A percentile compares a stretch with the other conserved stretches of the same genome.
Conservation (phyloP, 2,888 invertebrate species). For the Marronus borbonicus region DNA sequence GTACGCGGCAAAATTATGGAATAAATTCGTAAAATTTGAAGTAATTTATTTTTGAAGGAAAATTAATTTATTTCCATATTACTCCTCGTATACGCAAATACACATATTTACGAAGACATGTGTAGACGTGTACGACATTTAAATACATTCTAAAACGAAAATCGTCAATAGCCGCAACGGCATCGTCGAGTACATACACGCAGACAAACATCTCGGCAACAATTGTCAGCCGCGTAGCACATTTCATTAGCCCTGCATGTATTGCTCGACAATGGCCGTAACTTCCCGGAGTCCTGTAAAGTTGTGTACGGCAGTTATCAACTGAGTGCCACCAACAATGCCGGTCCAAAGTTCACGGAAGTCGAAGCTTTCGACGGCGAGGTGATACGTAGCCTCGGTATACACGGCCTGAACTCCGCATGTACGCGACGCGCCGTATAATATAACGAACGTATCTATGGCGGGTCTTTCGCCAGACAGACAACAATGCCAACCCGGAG, state of each 20-base stretch:
- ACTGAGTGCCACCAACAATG: constrained; percentile 54
- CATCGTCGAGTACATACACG: neutral
- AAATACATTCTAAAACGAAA: constrained; percentile 12
- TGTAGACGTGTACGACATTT: neutral
- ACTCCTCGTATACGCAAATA: neutral
- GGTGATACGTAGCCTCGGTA: constrained; percentile 57
- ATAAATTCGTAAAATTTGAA: no score
- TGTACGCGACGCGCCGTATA: constrained; percentile 8
- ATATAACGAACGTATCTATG: constrained; percentile 44
- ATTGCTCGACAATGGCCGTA: constrained; percentile 45
- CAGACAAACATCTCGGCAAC: constrained; percentile 16
- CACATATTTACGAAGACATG: neutral
- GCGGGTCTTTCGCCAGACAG: constrained; percentile 52
- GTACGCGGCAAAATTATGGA: no score
- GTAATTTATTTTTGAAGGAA: no score
- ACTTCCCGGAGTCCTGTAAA: constrained; percentile 48
- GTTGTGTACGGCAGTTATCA: constrained; percentile 47
- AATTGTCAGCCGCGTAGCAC: constrained; percentile 40
- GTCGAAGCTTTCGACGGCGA: constrained; percentile 57
- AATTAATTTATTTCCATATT: neutral
- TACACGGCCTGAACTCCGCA: constrained; percentile 49
- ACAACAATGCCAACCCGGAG: constrained; percentile 55
- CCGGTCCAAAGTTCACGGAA: constrained; percentile 59
- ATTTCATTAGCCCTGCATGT: constrained; percentile 47
- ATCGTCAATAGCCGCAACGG: neutral